Base-by-base conservation (phyloP, 1,140 invertebrate genomes). In the Eriocheir sinensis region DNA sequence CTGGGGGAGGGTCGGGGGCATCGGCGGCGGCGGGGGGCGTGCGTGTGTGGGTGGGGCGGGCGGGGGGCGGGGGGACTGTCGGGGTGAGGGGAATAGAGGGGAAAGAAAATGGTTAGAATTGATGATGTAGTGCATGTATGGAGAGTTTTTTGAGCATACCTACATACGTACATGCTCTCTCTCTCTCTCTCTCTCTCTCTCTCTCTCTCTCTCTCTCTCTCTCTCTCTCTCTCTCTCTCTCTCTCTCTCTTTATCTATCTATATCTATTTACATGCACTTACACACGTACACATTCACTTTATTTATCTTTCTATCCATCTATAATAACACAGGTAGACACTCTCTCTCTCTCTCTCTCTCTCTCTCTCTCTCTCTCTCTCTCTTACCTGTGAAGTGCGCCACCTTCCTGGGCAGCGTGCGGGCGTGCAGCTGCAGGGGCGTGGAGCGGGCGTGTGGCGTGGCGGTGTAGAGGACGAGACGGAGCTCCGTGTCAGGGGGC, bases 381-480 rank as follows among this genome's bases (percentile, higher is more conserved):
- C 27, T 44, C n/a, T 0, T 83, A 94, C 93, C 93, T 41, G 93
- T 89, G 38, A 90, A 89, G 93, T 94, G 88, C 40, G 80, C 36
- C 4, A 89, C 85, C 38, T 53, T 40, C 53, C 86, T 60, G 21
- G 93, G 88, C 6, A 86, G 72, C 15, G 95, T 95, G 90, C 88
- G 89, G 40, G 95, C 89, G 81, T 95, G 80, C 79, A 95, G 93
- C 36, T 48, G 83, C 0, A 95, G 81, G 15, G 92, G 95, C n/a
- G 92, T 21, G 40, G 95, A 95, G 60, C 92, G 90, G 81, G 93
- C 92, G 34, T 95, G 92, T 48, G 93, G 93, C 41, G 92, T 91
- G 72, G 95, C 93, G 6, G 89, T 95, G 81, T 95, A 95, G 40
- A 95, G 44, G 40, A 93, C 89, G 17, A 95, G 95, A 21, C 88